Conservation (phyloP, 2,113 vertebrate species). For the Pandion haliaetus region DNA sequence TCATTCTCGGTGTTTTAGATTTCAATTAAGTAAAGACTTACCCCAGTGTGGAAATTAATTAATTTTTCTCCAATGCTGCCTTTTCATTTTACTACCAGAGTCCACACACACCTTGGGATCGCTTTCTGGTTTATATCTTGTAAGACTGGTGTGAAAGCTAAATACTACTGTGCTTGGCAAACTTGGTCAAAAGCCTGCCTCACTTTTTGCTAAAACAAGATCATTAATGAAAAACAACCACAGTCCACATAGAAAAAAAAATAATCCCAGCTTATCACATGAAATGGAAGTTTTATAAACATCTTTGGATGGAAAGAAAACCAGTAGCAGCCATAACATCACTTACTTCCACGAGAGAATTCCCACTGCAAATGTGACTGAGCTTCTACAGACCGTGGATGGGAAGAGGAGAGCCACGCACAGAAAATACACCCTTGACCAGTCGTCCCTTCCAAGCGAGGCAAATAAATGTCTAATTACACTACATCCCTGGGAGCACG, state of each 20-base stretch:
- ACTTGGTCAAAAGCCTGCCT: neutral
- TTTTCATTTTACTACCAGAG: neutral
- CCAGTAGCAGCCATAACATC: neutral
- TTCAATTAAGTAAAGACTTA: neutral
- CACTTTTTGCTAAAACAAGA: neutral
- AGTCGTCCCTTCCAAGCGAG: neutral
- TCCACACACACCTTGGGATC: neutral
- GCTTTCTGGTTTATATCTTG: neutral
- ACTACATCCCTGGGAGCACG: neutral
- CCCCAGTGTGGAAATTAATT: neutral
- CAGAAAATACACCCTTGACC: neutral
- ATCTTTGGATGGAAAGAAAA: neutral
- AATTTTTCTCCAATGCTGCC: neutral
- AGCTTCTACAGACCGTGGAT: neutral
- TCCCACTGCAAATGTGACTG: neutral
- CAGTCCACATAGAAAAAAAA: neutral
- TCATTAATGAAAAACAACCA: neutral
- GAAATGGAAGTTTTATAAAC: neutral
- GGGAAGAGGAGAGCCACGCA: neutral
- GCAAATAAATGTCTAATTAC: neutral
- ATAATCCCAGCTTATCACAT: neutral
- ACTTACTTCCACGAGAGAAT: neutral
- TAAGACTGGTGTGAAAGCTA: neutral
- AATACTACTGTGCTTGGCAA: neutral
- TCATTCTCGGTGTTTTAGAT: neutral